A percentile compares a stretch with the other conserved stretches of the same genome.
These are phyloP conservation scores for Caenorhabditis latens DNA, from an alignment of 1,140 invertebrate genomes.

Conservation along the genomic window DNA sequence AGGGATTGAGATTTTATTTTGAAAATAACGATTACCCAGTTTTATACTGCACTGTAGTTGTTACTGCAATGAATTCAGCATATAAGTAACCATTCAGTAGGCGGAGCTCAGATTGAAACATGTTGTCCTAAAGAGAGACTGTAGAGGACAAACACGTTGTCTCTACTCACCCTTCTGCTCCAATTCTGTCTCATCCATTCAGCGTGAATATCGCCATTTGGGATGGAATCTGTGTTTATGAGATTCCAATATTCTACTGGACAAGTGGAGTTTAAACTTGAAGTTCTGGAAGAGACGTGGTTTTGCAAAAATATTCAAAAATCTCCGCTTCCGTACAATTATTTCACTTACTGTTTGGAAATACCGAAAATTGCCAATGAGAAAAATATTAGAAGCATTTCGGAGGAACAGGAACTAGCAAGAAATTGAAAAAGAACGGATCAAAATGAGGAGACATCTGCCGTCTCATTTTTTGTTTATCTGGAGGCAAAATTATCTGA, in stretches of 20 bases:
- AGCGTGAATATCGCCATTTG: conserved; percentile 4
- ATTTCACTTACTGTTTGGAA: not conserved
- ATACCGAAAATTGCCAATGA: not conserved
- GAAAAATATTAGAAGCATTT: not conserved
- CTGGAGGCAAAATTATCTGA: not conserved
- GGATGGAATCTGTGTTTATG: conserved; percentile 18
- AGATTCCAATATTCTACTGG: not conserved
- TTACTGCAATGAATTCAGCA: not conserved
- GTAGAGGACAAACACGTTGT: not conserved
- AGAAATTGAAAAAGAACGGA: not conserved
- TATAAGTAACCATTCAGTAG: conserved; percentile 9
- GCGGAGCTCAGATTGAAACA: conserved; percentile 21
- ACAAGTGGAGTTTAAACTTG: not conserved
- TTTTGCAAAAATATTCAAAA: too few relatives aligned
- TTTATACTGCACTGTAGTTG: conserved; percentile 11
- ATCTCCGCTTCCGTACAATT: not conserved
- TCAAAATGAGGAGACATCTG: conserved; percentile 1
- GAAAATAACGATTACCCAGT: conserved; percentile 1
- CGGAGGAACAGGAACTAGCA: not conserved
- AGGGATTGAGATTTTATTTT: not conserved
- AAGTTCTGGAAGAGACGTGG: not conserved
- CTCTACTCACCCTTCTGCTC: not conserved
- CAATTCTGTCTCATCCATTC: conserved; percentile 43
- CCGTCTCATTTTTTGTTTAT: not conserved
- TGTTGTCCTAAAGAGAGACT: conserved; percentile 22